Base-by-base conservation (phyloP, 92 coral and sea anemone species). In the Epizoanthus ramosus region DNA sequence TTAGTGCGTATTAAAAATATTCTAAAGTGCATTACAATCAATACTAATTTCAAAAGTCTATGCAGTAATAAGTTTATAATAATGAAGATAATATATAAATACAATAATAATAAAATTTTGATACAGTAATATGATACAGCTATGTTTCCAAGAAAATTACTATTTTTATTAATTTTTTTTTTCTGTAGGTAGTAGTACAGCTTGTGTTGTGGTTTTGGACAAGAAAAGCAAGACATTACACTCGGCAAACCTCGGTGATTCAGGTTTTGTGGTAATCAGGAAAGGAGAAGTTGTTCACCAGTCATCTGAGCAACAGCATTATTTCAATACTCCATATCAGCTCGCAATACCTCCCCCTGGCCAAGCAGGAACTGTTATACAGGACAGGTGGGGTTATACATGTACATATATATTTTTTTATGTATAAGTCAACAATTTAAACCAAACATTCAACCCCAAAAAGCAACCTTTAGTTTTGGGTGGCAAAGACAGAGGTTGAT, bases 301-400 rank as follows among this genome's bases (percentile, higher is more conserved):
- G 41, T 95, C 98, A 33, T 88, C 97, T 43, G 95, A 94, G 33
- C 97, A 93, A 60, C 98, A 95, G 33, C 98, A 95, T 71, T 95
- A 95, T 84, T 95, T 95, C 72, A 95, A 95, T 53, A 93, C 98
- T 45, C 98, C 98, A 28, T 95, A 91, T 71, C 98, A 95, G 64
- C 92, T 95, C 28, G 98, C 98, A 7, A 88, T 95, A 24, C 98
- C 98, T 67, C 98, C 98, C 14, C 98, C 98, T 28, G 98, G 92
- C 57, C 97, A 95, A 61, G 98, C 89, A 52, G 98, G 98, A 6
- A 79, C 91, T 79, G 95, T 93, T 24, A 95, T 95, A 83, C 95
- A 95, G 85, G 98, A 95, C 90, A 95, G 93, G 98, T 95, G 4
- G 35, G 37, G 10, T 2, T 31, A 37, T 33, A 47, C 21, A 21